Evolutionary conservation across 2,888 invertebrate species (phyloP).

Genomic region (Selenia dentaria): DNA sequence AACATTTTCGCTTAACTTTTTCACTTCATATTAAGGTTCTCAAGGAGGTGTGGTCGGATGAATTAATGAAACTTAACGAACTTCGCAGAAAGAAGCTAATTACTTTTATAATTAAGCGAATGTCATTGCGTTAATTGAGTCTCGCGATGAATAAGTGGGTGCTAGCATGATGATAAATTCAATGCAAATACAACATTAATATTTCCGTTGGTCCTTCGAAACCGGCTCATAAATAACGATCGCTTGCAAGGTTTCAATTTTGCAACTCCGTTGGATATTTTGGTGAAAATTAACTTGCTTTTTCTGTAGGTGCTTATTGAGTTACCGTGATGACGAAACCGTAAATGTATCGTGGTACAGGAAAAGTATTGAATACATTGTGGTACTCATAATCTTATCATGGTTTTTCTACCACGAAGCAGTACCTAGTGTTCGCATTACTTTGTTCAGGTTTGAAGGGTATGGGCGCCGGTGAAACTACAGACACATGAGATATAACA

Average conservation of each 20-base stretch:
- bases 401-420: no score
- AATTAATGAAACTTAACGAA: conserved; percentile 33
- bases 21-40: conserved; percentile 20
- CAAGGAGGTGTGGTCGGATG: conserved; percentile 29
- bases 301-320: not conserved
- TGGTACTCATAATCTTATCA: no score
- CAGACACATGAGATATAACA: no score
- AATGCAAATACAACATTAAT: conserved; percentile 59
- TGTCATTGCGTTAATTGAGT: conserved; percentile 62
- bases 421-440: no score
- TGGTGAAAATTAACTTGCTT: conserved; percentile 8
- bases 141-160: conserved; percentile 58
- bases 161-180: conserved; percentile 65
- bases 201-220: conserved; percentile 22
- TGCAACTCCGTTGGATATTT: conserved; percentile 22
- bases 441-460: no score
- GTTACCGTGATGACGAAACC: not conserved
- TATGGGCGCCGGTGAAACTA: no score
- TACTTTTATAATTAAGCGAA: conserved; percentile 64
- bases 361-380: no score
- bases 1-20: conserved; percentile 18
- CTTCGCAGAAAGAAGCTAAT: conserved; percentile 56
- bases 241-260: conserved; percentile 29
- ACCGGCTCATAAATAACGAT: conserved; percentile 36
- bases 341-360: no score